Conservation (phyloP, 1,140 invertebrate species). For the Drusus annulatus region DNA sequence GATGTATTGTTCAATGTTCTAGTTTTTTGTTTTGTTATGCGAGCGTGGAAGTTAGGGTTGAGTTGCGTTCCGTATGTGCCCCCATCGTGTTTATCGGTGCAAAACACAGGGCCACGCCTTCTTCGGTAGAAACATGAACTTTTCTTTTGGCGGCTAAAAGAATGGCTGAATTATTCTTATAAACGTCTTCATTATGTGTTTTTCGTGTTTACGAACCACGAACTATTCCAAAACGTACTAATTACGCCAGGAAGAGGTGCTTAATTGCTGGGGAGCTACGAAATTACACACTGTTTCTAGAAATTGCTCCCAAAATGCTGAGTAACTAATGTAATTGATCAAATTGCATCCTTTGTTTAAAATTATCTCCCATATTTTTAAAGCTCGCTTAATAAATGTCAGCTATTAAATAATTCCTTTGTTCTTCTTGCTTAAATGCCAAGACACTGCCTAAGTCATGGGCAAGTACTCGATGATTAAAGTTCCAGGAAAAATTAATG, state of each 20-base stretch:
- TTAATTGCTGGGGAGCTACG: slow-evolving; percentile 11
- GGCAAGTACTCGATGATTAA: too few relatives aligned
- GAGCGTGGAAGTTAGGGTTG: neutral
- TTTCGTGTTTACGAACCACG: slow-evolving; percentile 33
- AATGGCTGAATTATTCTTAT: slow-evolving; percentile 4
- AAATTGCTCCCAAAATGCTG: slow-evolving; percentile 12
- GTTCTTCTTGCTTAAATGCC: neutral
- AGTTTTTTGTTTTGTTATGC: neutral
- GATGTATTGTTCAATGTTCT: neutral
- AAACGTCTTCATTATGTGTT: slow-evolving; percentile 27
- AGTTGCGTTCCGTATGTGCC: neutral
- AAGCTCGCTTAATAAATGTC: slow-evolving; percentile 11
- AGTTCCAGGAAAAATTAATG: too few relatives aligned
- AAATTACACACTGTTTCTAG: slow-evolving; percentile 15
- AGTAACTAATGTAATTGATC: slow-evolving; percentile 19
- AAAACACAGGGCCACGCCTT: slow-evolving; percentile 7
- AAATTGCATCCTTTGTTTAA: slow-evolving; percentile 10
- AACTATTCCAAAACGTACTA: slow-evolving; percentile 30
- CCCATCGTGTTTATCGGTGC: slow-evolving; percentile 14
- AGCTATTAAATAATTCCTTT: slow-evolving; percentile 14
- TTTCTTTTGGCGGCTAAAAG: slow-evolving; percentile 23
- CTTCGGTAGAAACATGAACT: neutral
- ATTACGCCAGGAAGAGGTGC: slow-evolving; percentile 23
- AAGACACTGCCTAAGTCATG: too few relatives aligned
- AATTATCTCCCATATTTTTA: slow-evolving; percentile 15